phyloP scores from a whole-genome alignment of 2,797 vertebrate genomes.

The Toxotes lorentzi region DNA sequence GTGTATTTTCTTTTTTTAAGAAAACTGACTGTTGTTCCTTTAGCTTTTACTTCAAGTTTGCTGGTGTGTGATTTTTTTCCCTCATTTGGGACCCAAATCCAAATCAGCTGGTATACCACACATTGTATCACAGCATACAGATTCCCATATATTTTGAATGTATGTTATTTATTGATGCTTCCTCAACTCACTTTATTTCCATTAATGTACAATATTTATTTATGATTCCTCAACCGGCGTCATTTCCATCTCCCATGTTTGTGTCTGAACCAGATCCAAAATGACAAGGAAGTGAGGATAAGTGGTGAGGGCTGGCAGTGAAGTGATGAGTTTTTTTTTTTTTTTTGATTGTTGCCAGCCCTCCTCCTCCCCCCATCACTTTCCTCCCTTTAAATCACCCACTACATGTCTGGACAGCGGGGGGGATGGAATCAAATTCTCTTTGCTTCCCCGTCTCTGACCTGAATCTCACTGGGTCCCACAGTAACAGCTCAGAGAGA shows the following conservation, averaged over 20 bases:
- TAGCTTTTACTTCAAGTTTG: background rate
- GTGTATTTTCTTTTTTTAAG: background rate
- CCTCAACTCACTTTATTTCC: conserved; percentile 30
- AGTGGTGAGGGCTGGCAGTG: conserved; percentile 36
- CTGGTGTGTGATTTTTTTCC: background rate
- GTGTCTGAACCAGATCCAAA: conserved; percentile 59
- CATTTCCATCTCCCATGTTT: conserved; percentile 55
- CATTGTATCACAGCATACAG: background rate
- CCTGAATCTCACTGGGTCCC: conserved; percentile 78
- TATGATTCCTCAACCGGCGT: conserved; percentile 33
- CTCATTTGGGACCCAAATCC: no score
- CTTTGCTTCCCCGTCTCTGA: conserved; percentile 78
- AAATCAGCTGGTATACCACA: background rate
- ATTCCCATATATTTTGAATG: background rate
- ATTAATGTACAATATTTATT: conserved; percentile 56
- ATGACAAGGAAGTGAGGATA: conserved; percentile 47
- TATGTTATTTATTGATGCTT: conserved; percentile 32
- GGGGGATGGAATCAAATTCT: conserved; percentile 81
- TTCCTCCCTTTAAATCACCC: conserved; percentile 73
- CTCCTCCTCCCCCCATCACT: conserved; percentile 45
- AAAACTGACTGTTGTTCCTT: background rate
- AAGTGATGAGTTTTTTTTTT: conserved; percentile 55
- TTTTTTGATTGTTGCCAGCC: conserved; percentile 41
- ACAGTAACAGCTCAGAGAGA: conserved; percentile 62
- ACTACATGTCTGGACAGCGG: conserved; percentile 79